A percentile compares a stretch with the other conserved stretches of the same genome.
Conservation (phyloP, 2,888 invertebrate species). For the Neoaliturus tenellus region DNA sequence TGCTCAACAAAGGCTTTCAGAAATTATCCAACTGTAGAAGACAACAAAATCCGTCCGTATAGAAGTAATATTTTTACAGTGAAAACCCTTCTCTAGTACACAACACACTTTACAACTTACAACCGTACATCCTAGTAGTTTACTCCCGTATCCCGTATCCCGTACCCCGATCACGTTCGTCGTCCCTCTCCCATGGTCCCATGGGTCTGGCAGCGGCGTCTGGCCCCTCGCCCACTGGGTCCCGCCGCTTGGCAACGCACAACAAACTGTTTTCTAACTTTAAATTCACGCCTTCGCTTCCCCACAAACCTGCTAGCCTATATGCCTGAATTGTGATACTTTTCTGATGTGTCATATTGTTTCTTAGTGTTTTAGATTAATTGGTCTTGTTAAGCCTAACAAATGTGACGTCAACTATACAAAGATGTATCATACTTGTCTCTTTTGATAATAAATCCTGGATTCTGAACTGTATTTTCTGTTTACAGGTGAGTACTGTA, state of each 20-base stretch:
- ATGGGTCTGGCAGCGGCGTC: background rate
- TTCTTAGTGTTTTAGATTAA: background rate
- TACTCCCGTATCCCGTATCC: background rate
- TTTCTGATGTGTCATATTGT: background rate
- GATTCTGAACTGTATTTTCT: background rate
- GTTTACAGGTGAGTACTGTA: constrained; percentile 22
- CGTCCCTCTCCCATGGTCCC: background rate
- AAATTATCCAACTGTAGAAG: too few relatives aligned
- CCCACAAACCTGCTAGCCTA: background rate
- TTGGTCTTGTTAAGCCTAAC: too few relatives aligned
- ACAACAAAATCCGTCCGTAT: too few relatives aligned
- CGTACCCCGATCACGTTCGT: background rate
- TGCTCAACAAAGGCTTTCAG: too few relatives aligned
- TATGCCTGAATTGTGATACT: background rate
- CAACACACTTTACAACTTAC: too few relatives aligned
- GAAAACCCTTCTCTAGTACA: too few relatives aligned
- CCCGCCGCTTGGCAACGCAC: background rate
- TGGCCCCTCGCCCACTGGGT: background rate
- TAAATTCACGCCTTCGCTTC: background rate
- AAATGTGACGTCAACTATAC: too few relatives aligned
- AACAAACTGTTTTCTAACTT: background rate
- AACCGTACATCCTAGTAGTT: background rate
- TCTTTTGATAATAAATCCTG: too few relatives aligned
- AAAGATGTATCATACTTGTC: too few relatives aligned
- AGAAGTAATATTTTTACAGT: too few relatives aligned